Evolutionary conservation across 2,888 invertebrate species (phyloP).

Genomic region (Diarsia dahlii): DNA sequence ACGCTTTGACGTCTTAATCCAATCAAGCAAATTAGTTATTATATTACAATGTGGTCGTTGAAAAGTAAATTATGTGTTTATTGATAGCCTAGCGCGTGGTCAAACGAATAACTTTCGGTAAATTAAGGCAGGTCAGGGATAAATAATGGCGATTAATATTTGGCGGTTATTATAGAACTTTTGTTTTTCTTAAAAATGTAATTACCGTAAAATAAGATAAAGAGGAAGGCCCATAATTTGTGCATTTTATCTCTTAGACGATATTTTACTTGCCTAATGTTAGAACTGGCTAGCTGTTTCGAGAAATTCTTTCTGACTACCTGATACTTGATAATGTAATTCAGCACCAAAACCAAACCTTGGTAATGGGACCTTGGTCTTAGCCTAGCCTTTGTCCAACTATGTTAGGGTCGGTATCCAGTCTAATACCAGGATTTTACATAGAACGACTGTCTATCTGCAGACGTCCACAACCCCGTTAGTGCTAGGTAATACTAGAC

Average conservation of each 20-base stretch:
- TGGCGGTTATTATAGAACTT: slow-evolving; percentile 56
- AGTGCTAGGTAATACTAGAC: too few relatives aligned
- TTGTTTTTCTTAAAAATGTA: slow-evolving; percentile 54
- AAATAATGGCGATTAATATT: slow-evolving; percentile 71
- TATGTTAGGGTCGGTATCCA: too few relatives aligned
- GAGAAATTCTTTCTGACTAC: slow-evolving; percentile 3
- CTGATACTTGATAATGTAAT: background rate
- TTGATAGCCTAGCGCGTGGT: slow-evolving; percentile 75
- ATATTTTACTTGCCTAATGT: slow-evolving; percentile 32
- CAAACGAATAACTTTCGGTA: slow-evolving; percentile 80
- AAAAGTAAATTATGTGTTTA: slow-evolving; percentile 77
- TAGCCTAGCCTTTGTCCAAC: too few relatives aligned
- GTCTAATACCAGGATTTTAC: too few relatives aligned
- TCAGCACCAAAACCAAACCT: too few relatives aligned
- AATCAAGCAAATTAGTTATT: slow-evolving; percentile 87
- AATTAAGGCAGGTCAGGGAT: slow-evolving; percentile 84
- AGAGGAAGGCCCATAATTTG: slow-evolving; percentile 45
- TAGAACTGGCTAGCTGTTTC: background rate
- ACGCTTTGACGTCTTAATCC: slow-evolving; percentile 89
- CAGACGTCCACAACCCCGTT: too few relatives aligned
- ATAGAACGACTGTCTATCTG: too few relatives aligned
- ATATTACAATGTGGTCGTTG: slow-evolving; percentile 79
- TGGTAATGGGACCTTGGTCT: too few relatives aligned
- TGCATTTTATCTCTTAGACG: slow-evolving; percentile 34
- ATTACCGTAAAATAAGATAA: slow-evolving; percentile 61